Evolutionary conservation across 1,140 invertebrate genomes (phyloP).

Genomic region (Drosophila melanica): DNA sequence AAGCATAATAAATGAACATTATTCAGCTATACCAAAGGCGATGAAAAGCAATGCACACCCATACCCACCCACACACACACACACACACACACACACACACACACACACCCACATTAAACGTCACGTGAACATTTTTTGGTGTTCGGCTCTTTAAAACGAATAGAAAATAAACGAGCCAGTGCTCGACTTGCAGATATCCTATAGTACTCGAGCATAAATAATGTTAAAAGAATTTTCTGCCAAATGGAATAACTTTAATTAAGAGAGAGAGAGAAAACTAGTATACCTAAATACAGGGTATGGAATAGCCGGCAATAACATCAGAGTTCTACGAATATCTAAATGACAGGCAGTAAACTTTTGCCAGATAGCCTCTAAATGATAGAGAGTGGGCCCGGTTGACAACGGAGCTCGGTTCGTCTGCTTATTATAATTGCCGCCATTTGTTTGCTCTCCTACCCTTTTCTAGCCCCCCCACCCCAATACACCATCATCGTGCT

Average conservation of each 20-base stretch:
- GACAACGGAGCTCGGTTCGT: constrained; percentile 15
- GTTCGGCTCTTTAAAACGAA: neutral
- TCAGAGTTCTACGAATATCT: constrained; percentile 1
- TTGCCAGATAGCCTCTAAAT: constrained; percentile 12
- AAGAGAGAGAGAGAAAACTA: no score
- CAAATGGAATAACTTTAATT: no score
- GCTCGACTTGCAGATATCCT: neutral
- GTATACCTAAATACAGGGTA: no score
- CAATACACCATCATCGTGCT: neutral
- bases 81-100: neutral
- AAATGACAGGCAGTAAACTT: constrained; percentile 14
- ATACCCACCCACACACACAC: no score
- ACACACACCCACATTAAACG: neutral
- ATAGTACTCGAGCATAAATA: neutral
- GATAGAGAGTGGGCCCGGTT: constrained; percentile 1
- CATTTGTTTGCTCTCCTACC: constrained; percentile 2
- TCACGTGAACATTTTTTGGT: constrained; percentile 11
- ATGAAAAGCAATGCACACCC: constrained; percentile 1
- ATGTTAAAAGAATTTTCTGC: no score
- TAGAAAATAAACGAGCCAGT: neutral
- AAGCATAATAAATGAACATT: constrained; percentile 9
- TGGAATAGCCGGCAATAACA: neutral
- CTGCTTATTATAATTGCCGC: constrained; percentile 14
- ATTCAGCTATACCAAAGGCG: neutral
- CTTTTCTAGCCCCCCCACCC: neutral